Conservation (phyloP, 2,888 invertebrate genomes). For the Lomographa bimaculata region DNA sequence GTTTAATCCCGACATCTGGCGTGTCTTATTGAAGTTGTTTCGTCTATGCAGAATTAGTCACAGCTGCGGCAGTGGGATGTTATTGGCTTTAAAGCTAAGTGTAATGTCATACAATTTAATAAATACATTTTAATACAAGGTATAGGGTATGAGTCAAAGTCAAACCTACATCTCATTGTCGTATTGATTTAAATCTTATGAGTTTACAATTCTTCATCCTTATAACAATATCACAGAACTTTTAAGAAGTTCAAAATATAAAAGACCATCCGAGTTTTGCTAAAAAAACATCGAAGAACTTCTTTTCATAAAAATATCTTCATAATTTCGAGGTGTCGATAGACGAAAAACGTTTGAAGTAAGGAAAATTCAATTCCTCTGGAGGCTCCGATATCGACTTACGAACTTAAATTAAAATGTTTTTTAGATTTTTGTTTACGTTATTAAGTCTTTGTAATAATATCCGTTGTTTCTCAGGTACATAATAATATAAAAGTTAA, state of each 20-base stretch:
- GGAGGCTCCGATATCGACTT: constrained; percentile 26
- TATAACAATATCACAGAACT: no score
- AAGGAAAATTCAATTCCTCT: constrained; percentile 27
- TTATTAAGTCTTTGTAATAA: constrained; percentile 10
- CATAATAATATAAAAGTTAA: no score
- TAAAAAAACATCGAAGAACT: constrained; percentile 13
- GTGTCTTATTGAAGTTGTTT: constrained; percentile 32
- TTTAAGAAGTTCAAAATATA: no score
- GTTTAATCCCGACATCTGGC: constrained; percentile 27
- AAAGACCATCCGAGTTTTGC: constrained; percentile 9
- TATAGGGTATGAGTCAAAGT: no score
- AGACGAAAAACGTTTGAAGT: constrained; percentile 30
- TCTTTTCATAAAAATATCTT: constrained; percentile 23
- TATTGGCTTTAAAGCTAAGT: no score
- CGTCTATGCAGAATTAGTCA: constrained; percentile 44
- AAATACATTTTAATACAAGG: no score
- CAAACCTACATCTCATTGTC: no score
- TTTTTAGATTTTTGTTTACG: constrained; percentile 12
- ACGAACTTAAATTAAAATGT: constrained; percentile 26
- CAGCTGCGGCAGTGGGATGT: constrained; percentile 45
- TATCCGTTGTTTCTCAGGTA: no score
- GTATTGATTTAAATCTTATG: no score
- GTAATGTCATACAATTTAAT: no score
- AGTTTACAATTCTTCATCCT: no score
- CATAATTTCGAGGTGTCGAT: constrained; percentile 30